Evolutionary conservation across 2,888 invertebrate genomes (phyloP).

Genomic region (Camptogramma bilineatum): DNA sequence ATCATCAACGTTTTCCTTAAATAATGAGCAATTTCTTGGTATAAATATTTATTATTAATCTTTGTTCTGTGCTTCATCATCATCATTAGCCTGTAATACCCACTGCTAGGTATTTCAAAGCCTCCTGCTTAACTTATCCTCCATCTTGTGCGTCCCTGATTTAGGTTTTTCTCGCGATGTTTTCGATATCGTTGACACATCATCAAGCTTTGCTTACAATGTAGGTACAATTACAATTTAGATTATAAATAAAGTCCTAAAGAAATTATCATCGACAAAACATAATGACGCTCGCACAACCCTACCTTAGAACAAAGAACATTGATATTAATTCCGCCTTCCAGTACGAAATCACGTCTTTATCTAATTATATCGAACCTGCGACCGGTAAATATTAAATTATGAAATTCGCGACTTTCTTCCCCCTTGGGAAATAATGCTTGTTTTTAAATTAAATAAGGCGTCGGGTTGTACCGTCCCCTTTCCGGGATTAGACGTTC

Average conservation of each 20-base stretch:
- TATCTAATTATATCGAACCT: slow-evolving; percentile 83
- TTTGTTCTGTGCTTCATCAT: no score
- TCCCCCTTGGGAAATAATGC: slow-evolving; percentile 78
- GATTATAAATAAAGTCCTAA: not conserved
- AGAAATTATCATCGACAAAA: not conserved
- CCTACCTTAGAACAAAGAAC: slow-evolving; percentile 72
- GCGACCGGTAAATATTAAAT: slow-evolving; percentile 80
- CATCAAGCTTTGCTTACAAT: no score
- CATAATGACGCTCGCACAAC: slow-evolving; percentile 45
- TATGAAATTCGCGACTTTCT: slow-evolving; percentile 77
- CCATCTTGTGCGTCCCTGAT: no score
- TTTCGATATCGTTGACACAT: no score
- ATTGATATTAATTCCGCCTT: slow-evolving; percentile 83
- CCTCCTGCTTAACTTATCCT: no score
- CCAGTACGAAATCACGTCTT: slow-evolving; percentile 81
- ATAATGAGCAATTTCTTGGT: no score
- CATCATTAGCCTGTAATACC: no score
- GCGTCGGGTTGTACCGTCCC: slow-evolving; percentile 49
- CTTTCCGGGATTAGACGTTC: slow-evolving; percentile 36
- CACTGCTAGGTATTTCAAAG: no score
- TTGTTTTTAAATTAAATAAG: slow-evolving; percentile 78
- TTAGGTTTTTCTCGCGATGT: no score
- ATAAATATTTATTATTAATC: no score
- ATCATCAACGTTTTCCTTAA: no score
- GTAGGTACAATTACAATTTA: not conserved